Evolutionary conservation across 35 echinoderm and acorn worm species (phyloP).

Genomic region (Apostichopus californicus): DNA sequence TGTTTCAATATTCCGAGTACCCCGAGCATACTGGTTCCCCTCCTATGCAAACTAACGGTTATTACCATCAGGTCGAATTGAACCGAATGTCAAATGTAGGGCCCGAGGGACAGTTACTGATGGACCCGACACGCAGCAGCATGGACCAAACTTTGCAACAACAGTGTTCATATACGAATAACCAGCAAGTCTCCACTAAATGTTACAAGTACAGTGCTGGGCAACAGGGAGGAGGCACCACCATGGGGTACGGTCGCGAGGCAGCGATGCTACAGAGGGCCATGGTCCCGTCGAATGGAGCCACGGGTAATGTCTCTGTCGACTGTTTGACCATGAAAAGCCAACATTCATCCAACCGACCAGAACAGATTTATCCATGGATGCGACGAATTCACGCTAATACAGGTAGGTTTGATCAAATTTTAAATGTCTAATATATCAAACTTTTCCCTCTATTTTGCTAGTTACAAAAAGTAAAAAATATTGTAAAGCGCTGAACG

Average conservation of each 20-base stretch:
- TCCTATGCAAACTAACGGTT: conserved; percentile 53
- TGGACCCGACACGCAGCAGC: conserved; percentile 36
- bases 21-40: conserved; percentile 54
- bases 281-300: conserved; percentile 42
- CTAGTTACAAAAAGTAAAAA: too few species aligned
- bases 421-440: too few species aligned
- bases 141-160: conserved; percentile 41
- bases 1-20: conserved; percentile 50
- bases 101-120: conserved; percentile 47
- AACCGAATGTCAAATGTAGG: conserved; percentile 44
- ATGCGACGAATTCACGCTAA: conserved; percentile 78
- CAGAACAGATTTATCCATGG: conserved; percentile 79
- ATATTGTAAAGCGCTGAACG: too few species aligned
- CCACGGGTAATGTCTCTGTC: conserved; percentile 31
- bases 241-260: conserved; percentile 46
- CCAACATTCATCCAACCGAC: conserved; percentile 55
- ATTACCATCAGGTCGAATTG: conserved; percentile 50
- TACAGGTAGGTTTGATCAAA: conserved; percentile 40
- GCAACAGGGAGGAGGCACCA: conserved; percentile 29
- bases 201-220: conserved; percentile 47
- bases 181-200: conserved; percentile 38
- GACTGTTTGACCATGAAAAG: conserved; percentile 61
- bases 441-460: too few species aligned
- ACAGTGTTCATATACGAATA: conserved; percentile 50
- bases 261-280: conserved; percentile 41